These are phyloP conservation scores for Eurytoma adleriae DNA, from an alignment of 2,888 invertebrate species.

Conservation along the genomic window DNA sequence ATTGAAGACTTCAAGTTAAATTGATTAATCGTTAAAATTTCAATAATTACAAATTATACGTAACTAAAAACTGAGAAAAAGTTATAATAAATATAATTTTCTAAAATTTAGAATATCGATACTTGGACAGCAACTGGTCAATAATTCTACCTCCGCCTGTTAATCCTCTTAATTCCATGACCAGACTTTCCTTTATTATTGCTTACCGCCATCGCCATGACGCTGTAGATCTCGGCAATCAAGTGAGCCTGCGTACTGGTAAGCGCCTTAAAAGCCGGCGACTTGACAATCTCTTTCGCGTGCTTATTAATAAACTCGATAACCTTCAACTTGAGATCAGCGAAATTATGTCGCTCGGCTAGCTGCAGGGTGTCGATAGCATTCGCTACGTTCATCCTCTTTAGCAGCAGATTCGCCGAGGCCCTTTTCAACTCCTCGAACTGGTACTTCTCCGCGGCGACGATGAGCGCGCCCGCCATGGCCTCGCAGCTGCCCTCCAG, in stretches of 20 bases:
- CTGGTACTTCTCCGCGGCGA: slow-evolving; percentile 28
- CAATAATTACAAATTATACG: too few relatives aligned
- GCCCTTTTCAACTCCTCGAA: slow-evolving; percentile 12
- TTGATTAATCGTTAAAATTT: too few relatives aligned
- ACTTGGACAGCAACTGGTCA: too few relatives aligned
- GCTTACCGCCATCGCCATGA: neutral
- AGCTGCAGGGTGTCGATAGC: neutral
- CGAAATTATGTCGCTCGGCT: neutral
- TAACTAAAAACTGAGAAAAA: too few relatives aligned
- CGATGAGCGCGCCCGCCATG: neutral
- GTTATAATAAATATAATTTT: too few relatives aligned
- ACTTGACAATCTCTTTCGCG: neutral
- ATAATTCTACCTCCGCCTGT: too few relatives aligned
- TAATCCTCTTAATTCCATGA: too few relatives aligned
- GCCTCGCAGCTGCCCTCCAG: neutral
- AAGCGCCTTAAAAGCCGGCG: slow-evolving; percentile 1
- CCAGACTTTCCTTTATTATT: neutral
- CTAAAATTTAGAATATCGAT: too few relatives aligned
- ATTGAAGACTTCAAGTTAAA: too few relatives aligned
- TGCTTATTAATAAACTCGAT: slow-evolving; percentile 12
- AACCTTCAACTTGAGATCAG: neutral
- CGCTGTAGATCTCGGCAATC: slow-evolving; percentile 10
- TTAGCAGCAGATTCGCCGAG: neutral
- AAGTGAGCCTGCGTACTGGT: neutral
- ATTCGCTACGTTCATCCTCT: neutral